These are phyloP conservation scores for Liparis tanakae DNA, from an alignment of 2,797 vertebrate species.

Conservation along the genomic window DNA sequence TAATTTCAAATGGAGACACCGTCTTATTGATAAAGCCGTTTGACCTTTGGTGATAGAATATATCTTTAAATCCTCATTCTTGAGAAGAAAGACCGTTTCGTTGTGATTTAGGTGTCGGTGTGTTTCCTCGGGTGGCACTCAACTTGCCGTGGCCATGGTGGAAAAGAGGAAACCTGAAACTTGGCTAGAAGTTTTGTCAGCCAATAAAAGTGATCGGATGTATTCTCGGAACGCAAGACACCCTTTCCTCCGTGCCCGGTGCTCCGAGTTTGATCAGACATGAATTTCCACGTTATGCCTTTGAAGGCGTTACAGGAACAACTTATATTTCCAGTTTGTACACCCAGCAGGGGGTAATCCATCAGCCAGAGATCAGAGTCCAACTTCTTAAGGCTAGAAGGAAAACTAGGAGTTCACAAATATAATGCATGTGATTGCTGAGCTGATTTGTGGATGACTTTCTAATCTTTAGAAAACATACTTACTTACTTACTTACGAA, in stretches of 20 bases:
- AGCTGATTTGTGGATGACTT: background rate
- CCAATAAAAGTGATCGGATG: constrained; percentile 77
- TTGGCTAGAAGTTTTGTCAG: constrained; percentile 44
- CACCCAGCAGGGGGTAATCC: background rate
- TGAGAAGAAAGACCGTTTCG: background rate
- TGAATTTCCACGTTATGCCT: constrained; percentile 38
- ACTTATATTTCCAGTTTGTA: background rate
- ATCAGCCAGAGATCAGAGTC: background rate
- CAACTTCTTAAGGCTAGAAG: background rate
- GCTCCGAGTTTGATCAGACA: constrained; percentile 17
- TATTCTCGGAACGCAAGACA: constrained; percentile 57
- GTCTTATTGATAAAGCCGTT: constrained; percentile 21
- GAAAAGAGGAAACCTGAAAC: constrained; percentile 52
- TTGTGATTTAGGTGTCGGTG: background rate
- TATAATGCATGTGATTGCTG: background rate
- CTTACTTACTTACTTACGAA: background rate
- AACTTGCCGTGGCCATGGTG: background rate
- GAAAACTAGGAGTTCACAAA: background rate
- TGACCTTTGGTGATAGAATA: constrained; percentile 17
- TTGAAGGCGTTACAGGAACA: constrained; percentile 11
- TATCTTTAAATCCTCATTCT: background rate
- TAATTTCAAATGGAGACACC: constrained; percentile 40
- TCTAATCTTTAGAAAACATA: background rate
- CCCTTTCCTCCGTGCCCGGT: constrained; percentile 5
- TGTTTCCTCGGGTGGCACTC: background rate